Percentiles rank a stretch among this genome's conserved stretches.
These are phyloP conservation scores for Drosophila rellima DNA, from an alignment of 2,888 invertebrate species.

Conservation along the genomic window DNA sequence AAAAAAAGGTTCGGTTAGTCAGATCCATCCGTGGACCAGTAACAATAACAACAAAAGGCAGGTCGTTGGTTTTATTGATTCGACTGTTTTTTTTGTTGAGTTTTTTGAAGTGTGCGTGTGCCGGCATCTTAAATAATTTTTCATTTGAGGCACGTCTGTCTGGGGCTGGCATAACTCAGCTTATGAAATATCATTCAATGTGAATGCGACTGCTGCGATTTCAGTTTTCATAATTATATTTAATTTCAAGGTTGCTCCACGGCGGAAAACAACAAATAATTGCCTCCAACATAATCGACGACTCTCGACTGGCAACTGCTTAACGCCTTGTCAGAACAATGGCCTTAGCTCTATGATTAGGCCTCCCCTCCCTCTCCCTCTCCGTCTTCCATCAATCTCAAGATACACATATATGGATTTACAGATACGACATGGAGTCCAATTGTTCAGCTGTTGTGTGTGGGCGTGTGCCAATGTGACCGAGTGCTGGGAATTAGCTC, in stretches of 20 bases:
- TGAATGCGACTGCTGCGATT: constrained; percentile 60
- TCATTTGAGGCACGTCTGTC: constrained; percentile 73
- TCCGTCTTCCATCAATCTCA: constrained; percentile 14
- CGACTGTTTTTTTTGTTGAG: constrained; percentile 40
- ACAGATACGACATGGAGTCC: constrained; percentile 24
- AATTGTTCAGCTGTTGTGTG: constrained; percentile 46
- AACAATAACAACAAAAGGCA: constrained; percentile 38
- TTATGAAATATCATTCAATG: constrained; percentile 78
- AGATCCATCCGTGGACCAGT: constrained; percentile 29
- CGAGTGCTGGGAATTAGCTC: constrained; percentile 71
- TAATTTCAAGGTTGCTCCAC: constrained; percentile 77
- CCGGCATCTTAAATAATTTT: constrained; percentile 79
- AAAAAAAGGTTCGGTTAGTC: constrained; percentile 41
- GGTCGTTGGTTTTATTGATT: constrained; percentile 77
- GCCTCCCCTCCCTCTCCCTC: not conserved
- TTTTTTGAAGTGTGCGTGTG: constrained; percentile 71
- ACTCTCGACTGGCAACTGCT: constrained; percentile 66
- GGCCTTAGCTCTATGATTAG: constrained; percentile 65
- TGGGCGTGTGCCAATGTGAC: constrained; percentile 54
- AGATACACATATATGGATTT: constrained; percentile 33
- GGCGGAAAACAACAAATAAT: constrained; percentile 74
- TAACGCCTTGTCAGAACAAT: constrained; percentile 80
- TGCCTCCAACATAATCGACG: constrained; percentile 59
- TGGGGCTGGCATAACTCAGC: constrained; percentile 42
- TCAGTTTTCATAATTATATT: constrained; percentile 76